Percentiles rank a stretch among this genome's conserved stretches.
These are phyloP conservation scores for Esperia sulphurella DNA, from an alignment of 2,888 invertebrate species.

Conservation along the genomic window DNA sequence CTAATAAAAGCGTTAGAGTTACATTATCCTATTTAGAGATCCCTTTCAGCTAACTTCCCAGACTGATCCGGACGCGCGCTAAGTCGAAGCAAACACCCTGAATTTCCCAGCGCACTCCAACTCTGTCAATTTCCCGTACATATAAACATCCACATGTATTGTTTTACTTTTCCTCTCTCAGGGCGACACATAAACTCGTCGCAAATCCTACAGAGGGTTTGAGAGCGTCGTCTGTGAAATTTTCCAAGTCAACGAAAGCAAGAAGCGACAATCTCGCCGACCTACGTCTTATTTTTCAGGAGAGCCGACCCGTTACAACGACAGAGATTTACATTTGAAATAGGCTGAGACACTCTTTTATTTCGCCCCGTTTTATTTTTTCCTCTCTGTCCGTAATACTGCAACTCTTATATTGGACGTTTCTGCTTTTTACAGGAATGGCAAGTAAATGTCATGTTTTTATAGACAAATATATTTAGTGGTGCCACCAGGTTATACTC, in stretches of 20 bases:
- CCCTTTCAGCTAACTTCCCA: too few relatives aligned
- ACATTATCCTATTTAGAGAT: too few relatives aligned
- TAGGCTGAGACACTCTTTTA: constrained; percentile 61
- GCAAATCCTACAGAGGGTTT: constrained; percentile 54
- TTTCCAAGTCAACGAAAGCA: constrained; percentile 62
- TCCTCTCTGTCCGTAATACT: constrained; percentile 29
- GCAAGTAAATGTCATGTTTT: not conserved
- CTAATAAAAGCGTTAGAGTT: too few relatives aligned
- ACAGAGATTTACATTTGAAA: constrained; percentile 72
- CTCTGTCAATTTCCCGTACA: constrained; percentile 33
- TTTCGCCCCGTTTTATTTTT: constrained; percentile 52
- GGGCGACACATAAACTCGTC: constrained; percentile 54
- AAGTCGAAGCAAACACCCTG: too few relatives aligned
- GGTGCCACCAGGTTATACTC: not conserved
- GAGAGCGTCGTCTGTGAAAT: constrained; percentile 51
- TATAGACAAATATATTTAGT: not conserved
- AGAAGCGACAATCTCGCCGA: constrained; percentile 60
- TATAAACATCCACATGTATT: constrained; percentile 42
- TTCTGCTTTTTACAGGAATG: not conserved
- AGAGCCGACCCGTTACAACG: constrained; percentile 63
- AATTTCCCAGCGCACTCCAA: constrained; percentile 10
- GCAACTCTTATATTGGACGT: constrained; percentile 9
- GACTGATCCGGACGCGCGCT: too few relatives aligned
- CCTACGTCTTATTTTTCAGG: constrained; percentile 66
- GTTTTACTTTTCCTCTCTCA: constrained; percentile 52